Base-by-base conservation (phyloP, 2,888 invertebrate genomes). In the Eupithecia subumbrata region DNA sequence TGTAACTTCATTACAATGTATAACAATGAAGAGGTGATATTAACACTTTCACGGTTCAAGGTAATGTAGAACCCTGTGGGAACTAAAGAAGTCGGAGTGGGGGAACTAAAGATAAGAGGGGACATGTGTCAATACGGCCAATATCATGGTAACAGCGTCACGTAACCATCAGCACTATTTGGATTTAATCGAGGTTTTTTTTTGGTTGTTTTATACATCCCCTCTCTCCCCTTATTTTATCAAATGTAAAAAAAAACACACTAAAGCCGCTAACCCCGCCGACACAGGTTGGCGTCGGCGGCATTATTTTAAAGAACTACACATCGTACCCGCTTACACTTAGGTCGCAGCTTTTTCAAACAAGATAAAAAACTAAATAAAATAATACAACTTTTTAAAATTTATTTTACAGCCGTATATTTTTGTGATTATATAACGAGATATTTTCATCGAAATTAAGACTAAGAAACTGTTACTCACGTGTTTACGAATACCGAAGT, bases 41-140 rank as follows among this genome's bases (percentile, higher is more conserved):
- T 52, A 52, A n/a, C 52, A 52, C 52, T n/a, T 52, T n/a, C 52
- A 52, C n/a, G n/a, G 52, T 52, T 52, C n/a, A 52, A n/a, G 18
- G 14, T n/a, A 9, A 52, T 56, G 52, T 22, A 11, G 52, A 4
- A 3, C 3, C 11, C 1, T 11, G n/a, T 11, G 52, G n/a, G 9
- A 11, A 22, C 9, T n/a, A 22, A 0, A 2, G 4, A 56, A 56
- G 22, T 56, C 22, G 52, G 22, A 11, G 30, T 3, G 30, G 30
- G 52, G n/a, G 9, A n/a, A 22, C 9, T n/a, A 22, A 1, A 9
- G 4, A 56, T 11, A 11, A 8, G 48, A 18, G 4, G 43, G 43
- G 43, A 43, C 12, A 43, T 43, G 18, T 18, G 7, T 7, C 45
- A 18, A 48, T 18, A 5, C 18, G 8, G 48, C 7, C 8, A 9